A percentile compares a stretch with the other conserved stretches of the same genome.
phyloP scores from a whole-genome alignment of 2,113 vertebrate genomes.

The Gallinago jamesoni region DNA sequence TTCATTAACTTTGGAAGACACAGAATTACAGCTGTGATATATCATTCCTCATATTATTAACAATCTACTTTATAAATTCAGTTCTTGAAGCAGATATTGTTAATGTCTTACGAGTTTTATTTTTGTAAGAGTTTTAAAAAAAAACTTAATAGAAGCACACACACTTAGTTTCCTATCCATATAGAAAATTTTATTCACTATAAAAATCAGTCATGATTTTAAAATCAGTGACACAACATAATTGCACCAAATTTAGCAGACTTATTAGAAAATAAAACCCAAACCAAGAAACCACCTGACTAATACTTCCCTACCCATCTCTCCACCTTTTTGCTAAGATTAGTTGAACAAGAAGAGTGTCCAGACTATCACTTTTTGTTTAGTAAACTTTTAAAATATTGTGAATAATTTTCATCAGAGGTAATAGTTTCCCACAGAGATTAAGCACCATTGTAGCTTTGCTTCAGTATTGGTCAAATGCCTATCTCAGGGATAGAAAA shows the following conservation, averaged over 20 bases:
- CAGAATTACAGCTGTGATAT: slow-evolving; percentile 70
- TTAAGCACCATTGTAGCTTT: slow-evolving; percentile 33
- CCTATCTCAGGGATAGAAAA: slow-evolving; percentile 1
- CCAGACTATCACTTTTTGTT: neutral
- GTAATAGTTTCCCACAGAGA: slow-evolving; percentile 20
- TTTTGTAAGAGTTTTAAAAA: slow-evolving; percentile 54
- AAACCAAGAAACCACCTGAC: neutral
- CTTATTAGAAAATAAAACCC: neutral
- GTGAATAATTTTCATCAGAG: slow-evolving; percentile 56
- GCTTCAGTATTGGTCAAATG: slow-evolving; percentile 3
- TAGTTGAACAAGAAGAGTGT: neutral
- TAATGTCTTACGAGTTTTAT: slow-evolving; percentile 36
- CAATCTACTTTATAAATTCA: slow-evolving; percentile 71
- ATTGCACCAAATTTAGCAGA: neutral
- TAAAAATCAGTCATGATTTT: neutral
- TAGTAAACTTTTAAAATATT: slow-evolving; percentile 17
- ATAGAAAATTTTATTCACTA: neutral
- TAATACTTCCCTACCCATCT: neutral
- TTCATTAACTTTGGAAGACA: slow-evolving; percentile 77
- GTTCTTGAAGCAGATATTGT: slow-evolving; percentile 65
- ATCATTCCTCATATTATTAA: slow-evolving; percentile 75
- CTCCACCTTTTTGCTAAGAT: neutral
- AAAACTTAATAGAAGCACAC: slow-evolving; percentile 37
- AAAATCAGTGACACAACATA: neutral
- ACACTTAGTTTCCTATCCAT: neutral